Evolutionary conservation across 30 jellyfish, hydroid and myxozoan species (phyloP), one percentile per base, ranked within the genome.

Genomic region (Mastigias papua): DNA sequence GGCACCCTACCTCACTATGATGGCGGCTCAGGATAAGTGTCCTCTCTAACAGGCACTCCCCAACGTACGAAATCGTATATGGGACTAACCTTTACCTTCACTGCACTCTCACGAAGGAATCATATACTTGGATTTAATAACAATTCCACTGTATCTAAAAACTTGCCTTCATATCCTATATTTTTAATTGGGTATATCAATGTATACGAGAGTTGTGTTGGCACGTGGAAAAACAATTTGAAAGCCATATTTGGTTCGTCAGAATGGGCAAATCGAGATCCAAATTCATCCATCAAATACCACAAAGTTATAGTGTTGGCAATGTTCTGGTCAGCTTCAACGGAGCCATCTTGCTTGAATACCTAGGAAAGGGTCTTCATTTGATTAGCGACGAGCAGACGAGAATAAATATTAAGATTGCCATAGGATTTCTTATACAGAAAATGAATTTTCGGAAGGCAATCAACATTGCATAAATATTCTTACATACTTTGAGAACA

Each of bases 231-330:
- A 65, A 91, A 91, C 49, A 72, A 35, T 62, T 65, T 73, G 92
- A 91, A 82, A 1, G 82, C 92, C 80, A 84, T 64, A 34, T 75
- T 83, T 8, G 95, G 95, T 1, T 74, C 86, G 74, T 91, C 97
- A 34, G 91, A 74, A 65, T 91, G 97, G n/a, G 75, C 42, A 25
- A 91, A 81, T 23, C 93, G 72, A 3, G 94, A 83, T 0, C 97
- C 97, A 68, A 91, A 74, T 48, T 82, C 97, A 67, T 91, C 97
- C 84, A 82, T 63, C 69, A 91, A 54, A 62, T 69, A 91, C 97
- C 97, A 91, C 20, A 79, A 92, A 16, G 97, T 90, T 4, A 91
- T 61, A 28, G 76, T 70, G 69, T 78, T 67, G 71, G 68, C 78
- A 10, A 48, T 92, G 21, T 91, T 80, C 17, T 91, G 67, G 21